A percentile compares a stretch with the other conserved stretches of the same genome.
Evolutionary conservation across 2,888 invertebrate genomes (phyloP).

Genomic region (Drosophila robusta): DNA sequence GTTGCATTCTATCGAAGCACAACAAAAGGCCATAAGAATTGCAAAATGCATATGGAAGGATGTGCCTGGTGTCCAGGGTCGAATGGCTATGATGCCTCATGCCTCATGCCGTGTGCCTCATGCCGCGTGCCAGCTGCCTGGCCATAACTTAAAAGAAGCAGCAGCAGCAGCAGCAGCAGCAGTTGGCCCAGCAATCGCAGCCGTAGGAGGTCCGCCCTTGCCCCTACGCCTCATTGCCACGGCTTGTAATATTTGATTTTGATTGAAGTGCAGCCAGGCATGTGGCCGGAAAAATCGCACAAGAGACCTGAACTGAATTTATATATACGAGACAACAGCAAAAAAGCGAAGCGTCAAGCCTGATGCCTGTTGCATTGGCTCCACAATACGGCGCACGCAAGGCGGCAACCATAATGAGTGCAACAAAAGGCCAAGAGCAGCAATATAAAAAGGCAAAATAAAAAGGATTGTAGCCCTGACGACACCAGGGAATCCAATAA

Average conservation of each 20-base stretch:
- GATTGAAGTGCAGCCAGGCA: slow-evolving; percentile 76
- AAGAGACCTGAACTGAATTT: slow-evolving; percentile 51
- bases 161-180: no score
- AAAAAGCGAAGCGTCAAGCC: background rate
- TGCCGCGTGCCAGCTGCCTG: slow-evolving; percentile 10
- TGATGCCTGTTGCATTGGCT: slow-evolving; percentile 65
- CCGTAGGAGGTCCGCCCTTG: background rate
- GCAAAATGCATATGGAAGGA: slow-evolving; percentile 47
- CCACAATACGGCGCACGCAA: slow-evolving; percentile 9
- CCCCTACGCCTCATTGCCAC: slow-evolving; percentile 2
- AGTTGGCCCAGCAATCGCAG: slow-evolving; percentile 3
- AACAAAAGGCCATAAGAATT: slow-evolving; percentile 64
- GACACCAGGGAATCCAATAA: slow-evolving; percentile 35
- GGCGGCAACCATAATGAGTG: slow-evolving; percentile 45
- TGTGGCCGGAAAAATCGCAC: slow-evolving; percentile 66
- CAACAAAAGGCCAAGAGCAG: slow-evolving; percentile 39
- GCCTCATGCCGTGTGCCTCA: background rate
- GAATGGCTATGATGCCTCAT: slow-evolving; percentile 20
- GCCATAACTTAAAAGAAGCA: slow-evolving; percentile 52
- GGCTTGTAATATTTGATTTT: slow-evolving; percentile 73
- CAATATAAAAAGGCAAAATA: background rate
- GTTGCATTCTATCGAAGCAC: slow-evolving; percentile 49
- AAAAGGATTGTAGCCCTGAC: slow-evolving; percentile 33
- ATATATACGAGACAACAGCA: slow-evolving; percentile 30
- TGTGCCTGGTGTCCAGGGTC: slow-evolving; percentile 40